phyloP scores from a whole-genome alignment of 53 echinoderm and acorn worm genomes.

The Holothuria leucospilota region DNA sequence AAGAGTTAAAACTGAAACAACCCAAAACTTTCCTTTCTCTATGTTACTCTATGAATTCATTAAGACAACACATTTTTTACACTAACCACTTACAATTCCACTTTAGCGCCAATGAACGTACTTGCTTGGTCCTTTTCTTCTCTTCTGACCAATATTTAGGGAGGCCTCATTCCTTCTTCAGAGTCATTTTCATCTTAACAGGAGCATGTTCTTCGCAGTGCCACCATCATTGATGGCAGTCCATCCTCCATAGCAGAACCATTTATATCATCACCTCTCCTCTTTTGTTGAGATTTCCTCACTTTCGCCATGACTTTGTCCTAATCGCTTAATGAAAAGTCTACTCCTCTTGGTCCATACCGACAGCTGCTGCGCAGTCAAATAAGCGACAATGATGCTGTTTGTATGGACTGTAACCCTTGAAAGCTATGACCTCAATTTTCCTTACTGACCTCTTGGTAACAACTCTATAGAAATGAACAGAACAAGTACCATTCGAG shows the following conservation, averaged over 20 bases:
- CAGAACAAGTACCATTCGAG: background rate
- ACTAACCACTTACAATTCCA: too few species aligned
- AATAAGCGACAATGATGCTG: slow-evolving; percentile 75
- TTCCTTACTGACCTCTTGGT: slow-evolving; percentile 75
- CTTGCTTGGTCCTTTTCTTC: too few species aligned
- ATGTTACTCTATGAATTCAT: too few species aligned
- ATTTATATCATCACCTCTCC: background rate
- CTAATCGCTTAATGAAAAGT: slow-evolving; percentile 86
- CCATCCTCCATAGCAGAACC: background rate
- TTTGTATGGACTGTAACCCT: slow-evolving; percentile 88
- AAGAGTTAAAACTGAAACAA: too few species aligned
- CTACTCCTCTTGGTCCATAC: slow-evolving; percentile 89
- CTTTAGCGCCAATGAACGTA: too few species aligned
- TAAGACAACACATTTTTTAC: too few species aligned
- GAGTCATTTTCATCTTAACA: slow-evolving; percentile 10
- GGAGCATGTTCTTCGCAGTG: background rate
- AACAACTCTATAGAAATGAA: slow-evolving; percentile 76
- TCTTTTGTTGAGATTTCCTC: background rate
- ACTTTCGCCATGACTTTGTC: slow-evolving; percentile 86
- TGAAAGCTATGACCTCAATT: slow-evolving; percentile 75
- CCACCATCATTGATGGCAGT: background rate
- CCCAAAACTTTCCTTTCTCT: too few species aligned
- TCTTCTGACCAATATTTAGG: too few species aligned
- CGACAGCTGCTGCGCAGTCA: slow-evolving; percentile 97
- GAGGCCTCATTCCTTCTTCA: background rate